Percentiles rank a stretch among this genome's conserved stretches.
Conservation (phyloP, 2,888 invertebrate genomes). For the Megastigmus dorsalis region DNA sequence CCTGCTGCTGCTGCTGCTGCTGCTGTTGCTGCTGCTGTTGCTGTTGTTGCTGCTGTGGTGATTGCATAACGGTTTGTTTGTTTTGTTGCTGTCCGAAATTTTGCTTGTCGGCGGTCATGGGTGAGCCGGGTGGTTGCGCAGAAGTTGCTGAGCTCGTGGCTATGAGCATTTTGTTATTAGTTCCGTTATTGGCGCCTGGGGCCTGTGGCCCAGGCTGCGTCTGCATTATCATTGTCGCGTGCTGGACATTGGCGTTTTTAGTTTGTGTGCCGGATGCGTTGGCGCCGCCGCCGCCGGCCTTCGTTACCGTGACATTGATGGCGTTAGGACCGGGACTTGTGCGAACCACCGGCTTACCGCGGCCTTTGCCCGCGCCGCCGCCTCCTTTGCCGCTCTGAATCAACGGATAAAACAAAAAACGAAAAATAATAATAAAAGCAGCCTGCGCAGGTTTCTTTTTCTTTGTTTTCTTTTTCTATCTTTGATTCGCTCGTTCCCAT, state of each 20-base stretch:
- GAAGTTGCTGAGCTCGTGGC: conserved; percentile 58
- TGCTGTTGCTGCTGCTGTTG: conserved; percentile 60
- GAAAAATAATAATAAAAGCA: conserved; percentile 40
- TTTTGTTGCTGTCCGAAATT: conserved; percentile 73
- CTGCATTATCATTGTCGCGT: conserved; percentile 68
- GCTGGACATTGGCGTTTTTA: conserved; percentile 76
- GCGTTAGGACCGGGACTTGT: conserved; percentile 81
- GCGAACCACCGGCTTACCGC: conserved; percentile 82
- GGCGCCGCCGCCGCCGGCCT: conserved; percentile 77
- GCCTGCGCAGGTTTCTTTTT: background rate
- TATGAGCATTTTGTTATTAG: conserved; percentile 60
- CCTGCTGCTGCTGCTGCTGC: conserved; percentile 63
- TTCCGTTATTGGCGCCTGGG: conserved; percentile 34
- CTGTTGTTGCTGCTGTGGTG: conserved; percentile 69
- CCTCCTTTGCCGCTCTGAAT: conserved; percentile 64
- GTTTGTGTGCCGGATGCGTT: conserved; percentile 48
- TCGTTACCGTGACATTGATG: conserved; percentile 73
- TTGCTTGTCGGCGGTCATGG: conserved; percentile 78
- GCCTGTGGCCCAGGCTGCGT: conserved; percentile 49
- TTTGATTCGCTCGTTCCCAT: too few species aligned
- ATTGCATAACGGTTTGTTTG: conserved; percentile 66
- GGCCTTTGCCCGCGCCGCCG: conserved; percentile 78
- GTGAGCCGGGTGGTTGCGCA: conserved; percentile 75
- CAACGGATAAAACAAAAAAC: conserved; percentile 48
- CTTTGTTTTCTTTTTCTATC: conserved; percentile 2